Base-by-base conservation (phyloP, 2,113 vertebrate genomes). In the Procavia capensis region DNA sequence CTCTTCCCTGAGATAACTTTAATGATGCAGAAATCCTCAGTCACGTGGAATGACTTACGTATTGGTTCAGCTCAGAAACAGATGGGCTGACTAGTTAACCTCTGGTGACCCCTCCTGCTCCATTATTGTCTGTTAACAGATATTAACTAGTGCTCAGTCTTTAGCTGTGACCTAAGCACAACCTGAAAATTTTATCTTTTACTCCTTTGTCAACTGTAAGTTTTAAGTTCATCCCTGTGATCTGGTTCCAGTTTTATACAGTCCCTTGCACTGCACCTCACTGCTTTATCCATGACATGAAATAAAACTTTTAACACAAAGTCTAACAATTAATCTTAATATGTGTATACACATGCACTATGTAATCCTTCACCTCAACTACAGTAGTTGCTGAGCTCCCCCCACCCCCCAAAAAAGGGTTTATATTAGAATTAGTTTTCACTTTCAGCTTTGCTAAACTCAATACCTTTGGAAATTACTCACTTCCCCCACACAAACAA, bases 251-350 rank as follows among this genome's bases (percentile, higher is more conserved):
- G 14, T 54, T 92, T 92, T 14, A 68, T 64, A 70, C n/a, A 14
- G 4, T 86, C 36, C 39, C 34, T 75, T 50, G 41, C 47, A 75
- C 36, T 29, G 36, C 84, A 34, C 54, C 78, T 94, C 74, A 57
- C 20, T 87, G 36, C 61, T 81, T 94, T 66, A 57, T 24, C 75
- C 16, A 80, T 7, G 64, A 39, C 59, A 9, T n/a, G 66, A 83
- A 79, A 90, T 76, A 96, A 89, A 59, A 59, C 41, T 25, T 92
- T 59, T 63, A 85, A 59, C 79, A 66, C 34, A 81, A 96, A 86
- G 70, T 54, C 4, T 88, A 90, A 39, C 41, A 81, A 72, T 75
- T 88, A 80, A 92, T 80, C 61, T 90, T 81, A n/a, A 76, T 13
- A 43, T 7, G 16, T 45, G 36, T 29, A 47, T 19, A 31, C 50